These are phyloP conservation scores for Scomber colias DNA, from an alignment of 2,113 vertebrate genomes.

Conservation along the genomic window DNA sequence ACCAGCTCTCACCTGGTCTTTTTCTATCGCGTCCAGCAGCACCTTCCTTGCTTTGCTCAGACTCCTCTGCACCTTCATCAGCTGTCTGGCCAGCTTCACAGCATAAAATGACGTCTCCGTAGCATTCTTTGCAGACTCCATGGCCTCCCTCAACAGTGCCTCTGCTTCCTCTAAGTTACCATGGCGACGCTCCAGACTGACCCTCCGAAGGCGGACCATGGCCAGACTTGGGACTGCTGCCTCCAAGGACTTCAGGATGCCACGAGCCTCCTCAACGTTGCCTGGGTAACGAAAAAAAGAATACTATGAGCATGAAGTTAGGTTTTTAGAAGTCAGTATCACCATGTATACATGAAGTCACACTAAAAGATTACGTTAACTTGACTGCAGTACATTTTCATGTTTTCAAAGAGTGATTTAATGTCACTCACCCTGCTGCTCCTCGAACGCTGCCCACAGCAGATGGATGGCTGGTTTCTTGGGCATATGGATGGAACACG, in stretches of 20 bases:
- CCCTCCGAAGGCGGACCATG: constrained; percentile 94
- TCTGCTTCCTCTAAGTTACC: constrained; percentile 95
- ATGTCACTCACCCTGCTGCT: constrained; percentile 93
- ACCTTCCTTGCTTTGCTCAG: constrained; percentile 93
- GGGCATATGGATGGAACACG: constrained; percentile 94
- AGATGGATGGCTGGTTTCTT: constrained; percentile 96
- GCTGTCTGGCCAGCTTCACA: constrained; percentile 93
- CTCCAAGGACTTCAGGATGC: constrained; percentile 92
- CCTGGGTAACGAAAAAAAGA: constrained; percentile 75
- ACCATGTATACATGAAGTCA: neutral
- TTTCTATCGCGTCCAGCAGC: constrained; percentile 94
- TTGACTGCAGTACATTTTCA: neutral
- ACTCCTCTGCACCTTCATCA: constrained; percentile 94
- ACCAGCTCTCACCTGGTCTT: constrained; percentile 89
- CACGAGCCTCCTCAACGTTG: constrained; percentile 92
- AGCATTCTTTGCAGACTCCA: constrained; percentile 88
- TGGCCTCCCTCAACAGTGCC: constrained; percentile 91
- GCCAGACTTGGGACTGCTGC: constrained; percentile 90
- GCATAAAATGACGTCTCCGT: constrained; percentile 93
- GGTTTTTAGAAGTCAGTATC: neutral
- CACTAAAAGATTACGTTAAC: neutral
- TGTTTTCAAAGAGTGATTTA: neutral
- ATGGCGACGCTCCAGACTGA: constrained; percentile 95
- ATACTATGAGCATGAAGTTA: neutral
- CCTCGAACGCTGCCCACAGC: constrained; percentile 98